These are phyloP conservation scores for Acleris emargana DNA, from an alignment of 2,888 invertebrate species.

Conservation along the genomic window DNA sequence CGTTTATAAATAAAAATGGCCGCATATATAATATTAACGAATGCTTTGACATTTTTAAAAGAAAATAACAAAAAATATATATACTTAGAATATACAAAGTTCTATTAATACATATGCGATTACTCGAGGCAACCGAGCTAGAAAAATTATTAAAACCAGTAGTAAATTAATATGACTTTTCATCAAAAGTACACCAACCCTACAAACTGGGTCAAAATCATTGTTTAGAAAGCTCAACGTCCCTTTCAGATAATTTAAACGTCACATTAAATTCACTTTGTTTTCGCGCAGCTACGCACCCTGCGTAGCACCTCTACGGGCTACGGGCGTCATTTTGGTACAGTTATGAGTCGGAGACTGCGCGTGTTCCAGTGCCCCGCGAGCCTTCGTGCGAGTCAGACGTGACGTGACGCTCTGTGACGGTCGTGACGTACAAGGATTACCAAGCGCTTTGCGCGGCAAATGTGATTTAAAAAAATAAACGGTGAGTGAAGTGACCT, in stretches of 20 bases:
- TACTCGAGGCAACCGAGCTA: too few relatives aligned
- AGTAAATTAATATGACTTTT: too few relatives aligned
- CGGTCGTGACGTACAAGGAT: constrained; percentile 29
- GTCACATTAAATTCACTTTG: constrained; percentile 35
- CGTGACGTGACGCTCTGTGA: constrained; percentile 47
- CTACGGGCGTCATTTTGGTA: constrained; percentile 50
- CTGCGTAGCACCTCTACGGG: constrained; percentile 38
- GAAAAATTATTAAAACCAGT: too few relatives aligned
- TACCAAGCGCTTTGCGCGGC: constrained; percentile 46
- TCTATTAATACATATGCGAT: too few relatives aligned
- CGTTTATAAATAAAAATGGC: too few relatives aligned
- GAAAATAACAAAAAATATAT: too few relatives aligned
- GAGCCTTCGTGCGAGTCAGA: constrained; percentile 50
- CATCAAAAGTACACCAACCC: too few relatives aligned
- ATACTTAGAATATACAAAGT: too few relatives aligned
- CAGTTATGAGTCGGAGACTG: constrained; percentile 70
- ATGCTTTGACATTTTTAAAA: too few relatives aligned
- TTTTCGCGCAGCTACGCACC: constrained; percentile 26
- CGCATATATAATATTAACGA: too few relatives aligned
- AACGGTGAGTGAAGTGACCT: constrained; percentile 61
- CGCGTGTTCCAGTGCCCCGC: constrained; percentile 72
- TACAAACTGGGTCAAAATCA: constrained; percentile 23
- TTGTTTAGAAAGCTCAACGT: constrained; percentile 8
- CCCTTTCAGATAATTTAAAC: constrained; percentile 34
- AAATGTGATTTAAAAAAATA: constrained; percentile 63